Evolutionary conservation across 2,797 vertebrate species (phyloP), one percentile per base, ranked within the genome.

Genomic region (Muscicapa comitata): DNA sequence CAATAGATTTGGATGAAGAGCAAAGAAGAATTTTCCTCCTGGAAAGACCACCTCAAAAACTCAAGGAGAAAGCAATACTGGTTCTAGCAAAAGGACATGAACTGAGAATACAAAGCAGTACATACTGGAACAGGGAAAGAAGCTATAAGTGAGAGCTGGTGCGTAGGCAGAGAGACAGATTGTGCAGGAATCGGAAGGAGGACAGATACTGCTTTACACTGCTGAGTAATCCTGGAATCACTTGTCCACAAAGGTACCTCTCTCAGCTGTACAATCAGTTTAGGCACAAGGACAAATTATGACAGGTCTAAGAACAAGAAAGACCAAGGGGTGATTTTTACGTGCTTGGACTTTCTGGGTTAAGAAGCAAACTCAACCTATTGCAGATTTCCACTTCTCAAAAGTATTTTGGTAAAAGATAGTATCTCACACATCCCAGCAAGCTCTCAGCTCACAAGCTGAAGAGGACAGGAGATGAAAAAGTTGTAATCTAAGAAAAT

Each of bases 161-260:
- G 74, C 31, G 91, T 96, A 74, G 86, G 89, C 63, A 87, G 91
- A 58, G 29, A 83, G 21, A 91, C 87, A 95, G 94, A 93, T 93
- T 93, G 92, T 25, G 58, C 65, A 65, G 21, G 54, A 57, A 93
- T 90, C 73, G 68, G 92, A 92, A 92, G 66, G 85, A 94, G 76
- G 54, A 81, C 68, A 93, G 66, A 92, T 57, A 95, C 47, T 67
- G 45, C 61, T 78, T 83, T 68, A 81, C 10, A 25, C 13, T 86
- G 83, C 90, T 93, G 86, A 92, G 90, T 88, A 95, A 92, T 90
- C 61, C 73, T 51, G 5, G 35, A 94, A 37, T 84, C 71, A 72
- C n/a, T 94, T 66, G 42, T 91, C 88, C 88, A 68, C 58, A 86
- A 57, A 88, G 29, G 25, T 80, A 86, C 54, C 79, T 78, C 83